Conservation (phyloP, 2,888 invertebrate species). For the Syrista parreyssii region DNA sequence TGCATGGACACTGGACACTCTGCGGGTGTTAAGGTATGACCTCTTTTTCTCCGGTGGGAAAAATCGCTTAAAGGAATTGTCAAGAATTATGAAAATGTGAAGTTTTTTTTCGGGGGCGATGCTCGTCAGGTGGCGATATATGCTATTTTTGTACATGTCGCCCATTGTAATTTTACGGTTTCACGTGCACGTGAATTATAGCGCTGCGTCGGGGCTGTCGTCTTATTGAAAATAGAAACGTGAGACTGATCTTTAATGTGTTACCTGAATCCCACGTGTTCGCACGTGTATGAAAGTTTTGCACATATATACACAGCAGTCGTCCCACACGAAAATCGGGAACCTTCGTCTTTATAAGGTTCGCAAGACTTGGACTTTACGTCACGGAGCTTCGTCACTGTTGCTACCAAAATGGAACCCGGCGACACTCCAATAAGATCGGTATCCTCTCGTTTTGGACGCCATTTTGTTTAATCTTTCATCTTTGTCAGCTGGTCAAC, state of each 20-base stretch:
- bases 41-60: not conserved
- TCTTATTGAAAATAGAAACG: not conserved
- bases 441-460: not conserved
- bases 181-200: not conserved
- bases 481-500: not conserved
- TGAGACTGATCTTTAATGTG: not conserved
- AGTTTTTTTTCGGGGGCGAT: not conserved
- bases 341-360: not conserved
- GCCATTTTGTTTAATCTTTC: not conserved
- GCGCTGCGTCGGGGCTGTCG: not conserved
- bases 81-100: not conserved
- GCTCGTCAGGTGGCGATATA: not conserved
- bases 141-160: not conserved
- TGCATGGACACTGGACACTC: not conserved
- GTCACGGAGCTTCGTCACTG: not conserved
- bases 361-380: not conserved
- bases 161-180: not conserved
- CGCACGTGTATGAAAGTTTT: not conserved
- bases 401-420: not conserved
- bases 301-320: not conserved
- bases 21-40: not conserved
- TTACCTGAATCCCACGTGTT: not conserved
- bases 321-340: not conserved
- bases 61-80: not conserved
- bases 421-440: not conserved